Conservation (phyloP, 2,797 vertebrate genomes). For the Macropodus opercularis region DNA sequence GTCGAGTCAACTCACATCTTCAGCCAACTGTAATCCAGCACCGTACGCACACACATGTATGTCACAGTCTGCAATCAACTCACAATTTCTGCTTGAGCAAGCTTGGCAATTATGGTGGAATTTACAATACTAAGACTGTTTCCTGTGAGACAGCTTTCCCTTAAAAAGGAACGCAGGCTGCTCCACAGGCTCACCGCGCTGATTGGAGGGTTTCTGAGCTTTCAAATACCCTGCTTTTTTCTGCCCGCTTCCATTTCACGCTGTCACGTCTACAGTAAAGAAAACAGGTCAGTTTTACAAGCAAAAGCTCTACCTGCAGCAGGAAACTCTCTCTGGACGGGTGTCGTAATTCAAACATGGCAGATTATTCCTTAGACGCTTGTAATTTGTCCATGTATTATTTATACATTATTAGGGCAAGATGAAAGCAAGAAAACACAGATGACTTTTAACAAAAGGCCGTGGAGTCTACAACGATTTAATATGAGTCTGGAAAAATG, state of each 20-base stretch:
- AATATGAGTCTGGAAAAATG: constrained; percentile 53
- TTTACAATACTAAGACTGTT: constrained; percentile 26
- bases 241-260: constrained; percentile 5
- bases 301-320: constrained; percentile 20
- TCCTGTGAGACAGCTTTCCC: constrained; percentile 25
- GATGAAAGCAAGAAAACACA: constrained; percentile 55
- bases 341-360: constrained; percentile 17
- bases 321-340: constrained; percentile 16
- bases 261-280: constrained; percentile 13
- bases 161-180: constrained; percentile 7
- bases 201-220: constrained; percentile 49
- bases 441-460: constrained; percentile 25
- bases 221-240: constrained; percentile 18
- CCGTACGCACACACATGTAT: constrained; percentile 3
- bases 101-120: constrained; percentile 39
- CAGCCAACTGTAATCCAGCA: constrained; percentile 5
- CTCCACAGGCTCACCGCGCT: constrained; percentile 28
- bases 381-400: constrained; percentile 34
- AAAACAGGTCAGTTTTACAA: constrained; percentile 22
- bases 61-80: constrained; percentile 19
- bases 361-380: constrained; percentile 29
- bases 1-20: constrained; percentile 20
- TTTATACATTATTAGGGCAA: constrained; percentile 23
- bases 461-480: constrained; percentile 41
- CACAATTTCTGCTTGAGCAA: constrained; percentile 21